These are phyloP conservation scores for Polymixis lichenea DNA, from an alignment of 2,888 invertebrate genomes.

Conservation along the genomic window DNA sequence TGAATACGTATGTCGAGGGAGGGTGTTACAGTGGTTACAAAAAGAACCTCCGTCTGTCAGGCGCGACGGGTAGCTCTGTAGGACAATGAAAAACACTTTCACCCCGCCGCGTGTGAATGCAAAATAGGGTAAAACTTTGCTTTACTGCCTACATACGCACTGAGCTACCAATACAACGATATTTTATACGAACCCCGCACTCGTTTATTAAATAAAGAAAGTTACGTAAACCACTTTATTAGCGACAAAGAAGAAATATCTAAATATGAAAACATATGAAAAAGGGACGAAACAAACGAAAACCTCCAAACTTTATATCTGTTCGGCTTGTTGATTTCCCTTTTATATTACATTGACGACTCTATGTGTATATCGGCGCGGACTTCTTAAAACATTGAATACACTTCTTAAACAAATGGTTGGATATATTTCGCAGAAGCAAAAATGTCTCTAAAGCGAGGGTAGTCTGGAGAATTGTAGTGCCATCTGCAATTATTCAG, in stretches of 20 bases:
- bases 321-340: constrained; percentile 50
- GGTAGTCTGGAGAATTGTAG: constrained; percentile 49
- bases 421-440: constrained; percentile 40
- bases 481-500: constrained; percentile 82
- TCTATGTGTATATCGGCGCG: constrained; percentile 15
- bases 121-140: constrained; percentile 78
- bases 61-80: constrained; percentile 72
- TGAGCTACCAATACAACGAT: constrained; percentile 74
- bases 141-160: constrained; percentile 71
- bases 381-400: constrained; percentile 37
- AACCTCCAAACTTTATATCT: constrained; percentile 54
- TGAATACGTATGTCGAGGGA: constrained; percentile 70
- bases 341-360: constrained; percentile 52
- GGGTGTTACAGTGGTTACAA: constrained; percentile 71
- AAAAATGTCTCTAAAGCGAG: constrained; percentile 49
- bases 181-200: constrained; percentile 73
- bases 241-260: constrained; percentile 57
- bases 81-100: constrained; percentile 88
- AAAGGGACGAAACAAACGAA: constrained; percentile 61
- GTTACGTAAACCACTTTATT: constrained; percentile 67
- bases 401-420: constrained; percentile 53
- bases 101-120: constrained; percentile 81
- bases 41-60: constrained; percentile 81
- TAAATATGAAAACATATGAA: constrained; percentile 59
- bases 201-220: constrained; percentile 79